Evolutionary conservation across 2,797 vertebrate genomes (phyloP), one percentile per base, ranked within the genome.

Genomic region (Enteromius afrohamiltoni): DNA sequence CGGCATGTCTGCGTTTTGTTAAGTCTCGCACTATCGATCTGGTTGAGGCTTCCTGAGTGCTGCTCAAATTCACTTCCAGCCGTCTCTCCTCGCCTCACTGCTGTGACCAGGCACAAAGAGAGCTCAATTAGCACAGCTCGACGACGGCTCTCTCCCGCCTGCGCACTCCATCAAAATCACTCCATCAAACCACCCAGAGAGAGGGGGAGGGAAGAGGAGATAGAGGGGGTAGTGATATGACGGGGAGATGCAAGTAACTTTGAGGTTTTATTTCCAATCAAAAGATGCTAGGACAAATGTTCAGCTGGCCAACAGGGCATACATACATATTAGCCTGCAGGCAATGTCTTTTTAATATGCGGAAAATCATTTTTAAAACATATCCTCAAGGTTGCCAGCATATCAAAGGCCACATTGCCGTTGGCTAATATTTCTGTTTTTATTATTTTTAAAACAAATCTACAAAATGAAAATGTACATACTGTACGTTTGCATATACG

Each of bases 1-100:
- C 86, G 90, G 87, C 93, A 93, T 93, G 92, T 93, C 92, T 93
- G 89, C 90, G 91, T 94, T 94, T 93, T 93, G 93, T 94, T 94
- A 94, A 94, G 92, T 93, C 93, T 91, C 42, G 80, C 86, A 79
- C 89, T 92, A 94, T 94, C 88, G 93, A 95, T 93, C 90, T 77
- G 88, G 86, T 86, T 77, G 90, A 79, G 89, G 91, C 91, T 93
- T 93, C 92, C 92, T 88, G 89, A 93, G 93, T 91, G 92, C 93
- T 92, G 89, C 93, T 92, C 90, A 90, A 91, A 92, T 92, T 91
- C 91, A 92, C 91, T 92, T 91, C 89, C 85, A 68, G 91, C 87
- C 87, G 29, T 74, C 76, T 89, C 83, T 87, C 88, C 88, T 92
- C 90, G 19, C 91, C 89, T 91, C 91, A 91, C 91, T 89, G 93